Percentiles rank a stretch among this genome's conserved stretches.
These are phyloP conservation scores for Aleiodes alternator DNA, from an alignment of 2,888 invertebrate genomes.

Conservation along the genomic window DNA sequence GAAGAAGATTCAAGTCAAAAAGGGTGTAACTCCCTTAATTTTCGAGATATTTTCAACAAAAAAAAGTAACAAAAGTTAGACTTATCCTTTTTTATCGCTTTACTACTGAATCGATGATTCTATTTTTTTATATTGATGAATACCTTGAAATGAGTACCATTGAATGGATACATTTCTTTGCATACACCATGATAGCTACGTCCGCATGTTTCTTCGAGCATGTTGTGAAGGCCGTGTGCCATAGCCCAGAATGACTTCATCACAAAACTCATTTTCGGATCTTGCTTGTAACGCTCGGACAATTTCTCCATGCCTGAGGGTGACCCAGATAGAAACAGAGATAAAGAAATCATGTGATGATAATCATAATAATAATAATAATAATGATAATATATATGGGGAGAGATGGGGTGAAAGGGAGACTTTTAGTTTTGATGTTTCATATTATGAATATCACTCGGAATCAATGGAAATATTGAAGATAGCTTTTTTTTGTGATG, in stretches of 20 bases:
- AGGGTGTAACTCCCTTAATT: too few relatives aligned
- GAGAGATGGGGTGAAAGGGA: neutral
- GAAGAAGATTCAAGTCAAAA: too few relatives aligned
- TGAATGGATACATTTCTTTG: slow-evolving; percentile 82
- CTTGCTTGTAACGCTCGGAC: slow-evolving; percentile 80
- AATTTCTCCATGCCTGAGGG: slow-evolving; percentile 79
- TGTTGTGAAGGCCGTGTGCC: slow-evolving; percentile 84
- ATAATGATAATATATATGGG: neutral
- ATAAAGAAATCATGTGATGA: neutral
- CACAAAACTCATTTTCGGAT: slow-evolving; percentile 88
- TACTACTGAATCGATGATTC: too few relatives aligned
- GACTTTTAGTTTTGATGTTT: too few relatives aligned
- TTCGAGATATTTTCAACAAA: too few relatives aligned
- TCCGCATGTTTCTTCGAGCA: slow-evolving; percentile 82
- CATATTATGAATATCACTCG: too few relatives aligned
- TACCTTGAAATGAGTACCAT: slow-evolving; percentile 81
- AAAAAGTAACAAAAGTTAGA: too few relatives aligned
- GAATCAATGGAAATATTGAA: too few relatives aligned
- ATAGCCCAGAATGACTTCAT: slow-evolving; percentile 87
- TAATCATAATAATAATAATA: neutral
- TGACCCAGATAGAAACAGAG: slow-evolving; percentile 15
- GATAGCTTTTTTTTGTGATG: too few relatives aligned
- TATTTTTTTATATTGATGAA: slow-evolving; percentile 6
- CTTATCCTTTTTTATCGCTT: too few relatives aligned
- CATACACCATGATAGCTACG: slow-evolving; percentile 78